Percentiles rank a stretch among this genome's conserved stretches.
Evolutionary conservation across 2,113 vertebrate genomes (phyloP).

Genomic region (Amblyopsis rosae): DNA sequence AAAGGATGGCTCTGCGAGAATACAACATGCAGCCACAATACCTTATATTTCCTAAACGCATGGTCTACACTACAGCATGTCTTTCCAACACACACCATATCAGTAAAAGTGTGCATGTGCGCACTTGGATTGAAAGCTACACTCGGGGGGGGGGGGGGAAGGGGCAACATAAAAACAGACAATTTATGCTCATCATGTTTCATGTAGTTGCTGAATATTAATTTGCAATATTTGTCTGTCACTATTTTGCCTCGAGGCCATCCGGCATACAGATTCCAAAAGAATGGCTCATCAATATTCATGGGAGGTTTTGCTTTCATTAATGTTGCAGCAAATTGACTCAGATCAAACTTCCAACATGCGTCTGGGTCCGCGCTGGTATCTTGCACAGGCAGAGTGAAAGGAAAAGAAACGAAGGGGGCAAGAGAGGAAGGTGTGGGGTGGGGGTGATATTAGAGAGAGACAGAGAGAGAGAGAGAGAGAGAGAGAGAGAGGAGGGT

Average conservation of each 20-base stretch:
- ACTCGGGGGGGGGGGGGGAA: slow-evolving; percentile 20
- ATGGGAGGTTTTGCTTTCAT: slow-evolving; percentile 73
- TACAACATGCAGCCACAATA: no score
- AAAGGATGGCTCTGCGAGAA: no score
- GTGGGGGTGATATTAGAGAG: slow-evolving; percentile 3
- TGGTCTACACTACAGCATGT: no score
- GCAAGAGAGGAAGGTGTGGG: neutral
- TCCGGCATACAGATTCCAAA: slow-evolving; percentile 70
- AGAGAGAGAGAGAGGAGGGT: neutral
- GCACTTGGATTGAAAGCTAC: slow-evolving; percentile 22
- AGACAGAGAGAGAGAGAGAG: neutral
- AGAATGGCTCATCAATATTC: slow-evolving; percentile 78
- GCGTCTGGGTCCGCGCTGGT: slow-evolving; percentile 50
- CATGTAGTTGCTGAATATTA: slow-evolving; percentile 65
- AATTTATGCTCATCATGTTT: slow-evolving; percentile 63
- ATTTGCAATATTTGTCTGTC: slow-evolving; percentile 69
- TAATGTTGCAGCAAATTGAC: slow-evolving; percentile 77
- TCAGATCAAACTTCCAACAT: slow-evolving; percentile 67
- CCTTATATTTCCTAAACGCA: no score
- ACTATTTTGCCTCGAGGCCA: slow-evolving; percentile 63
- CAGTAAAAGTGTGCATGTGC: slow-evolving; percentile 4
- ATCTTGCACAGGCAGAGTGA: slow-evolving; percentile 37
- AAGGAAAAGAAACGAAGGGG: slow-evolving; percentile 18
- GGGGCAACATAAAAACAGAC: slow-evolving; percentile 37
- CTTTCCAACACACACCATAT: neutral